Conservation (phyloP, 92 coral and sea anemone species). For the Desmophyllum pertusum region DNA sequence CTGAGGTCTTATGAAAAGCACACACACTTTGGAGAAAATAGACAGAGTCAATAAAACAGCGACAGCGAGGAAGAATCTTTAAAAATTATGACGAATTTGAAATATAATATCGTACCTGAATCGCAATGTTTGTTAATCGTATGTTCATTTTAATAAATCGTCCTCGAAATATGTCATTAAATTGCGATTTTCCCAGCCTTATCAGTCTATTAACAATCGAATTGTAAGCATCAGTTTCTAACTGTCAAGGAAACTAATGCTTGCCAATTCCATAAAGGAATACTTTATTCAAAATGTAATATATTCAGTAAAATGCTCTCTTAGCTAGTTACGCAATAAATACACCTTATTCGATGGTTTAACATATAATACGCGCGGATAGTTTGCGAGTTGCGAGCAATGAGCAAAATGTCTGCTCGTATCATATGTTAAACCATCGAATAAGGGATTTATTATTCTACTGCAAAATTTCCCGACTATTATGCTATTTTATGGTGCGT, state of each 20-base stretch:
- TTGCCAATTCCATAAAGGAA: not conserved
- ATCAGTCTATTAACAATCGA: not conserved
- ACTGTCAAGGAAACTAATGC: not conserved
- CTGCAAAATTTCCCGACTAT: no score
- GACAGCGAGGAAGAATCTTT: not conserved
- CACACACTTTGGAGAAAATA: not conserved
- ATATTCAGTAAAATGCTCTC: not conserved
- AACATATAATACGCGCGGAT: no score
- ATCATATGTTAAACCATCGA: no score
- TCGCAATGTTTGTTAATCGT: no score
- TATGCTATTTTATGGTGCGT: no score
- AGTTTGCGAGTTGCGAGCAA: no score
- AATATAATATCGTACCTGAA: not conserved
- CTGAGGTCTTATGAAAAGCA: not conserved
- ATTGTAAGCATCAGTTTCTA: not conserved
- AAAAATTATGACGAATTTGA: not conserved
- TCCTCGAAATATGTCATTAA: not conserved
- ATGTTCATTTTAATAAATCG: not conserved
- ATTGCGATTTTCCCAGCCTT: not conserved
- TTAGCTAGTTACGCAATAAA: not conserved
- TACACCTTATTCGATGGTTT: no score
- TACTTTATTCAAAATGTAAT: not conserved
- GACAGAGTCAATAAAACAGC: not conserved
- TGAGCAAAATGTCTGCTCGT: no score
- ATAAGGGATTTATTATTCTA: no score